Base-by-base conservation (phyloP, 2,797 vertebrate species). In the Helostoma temminkii region DNA sequence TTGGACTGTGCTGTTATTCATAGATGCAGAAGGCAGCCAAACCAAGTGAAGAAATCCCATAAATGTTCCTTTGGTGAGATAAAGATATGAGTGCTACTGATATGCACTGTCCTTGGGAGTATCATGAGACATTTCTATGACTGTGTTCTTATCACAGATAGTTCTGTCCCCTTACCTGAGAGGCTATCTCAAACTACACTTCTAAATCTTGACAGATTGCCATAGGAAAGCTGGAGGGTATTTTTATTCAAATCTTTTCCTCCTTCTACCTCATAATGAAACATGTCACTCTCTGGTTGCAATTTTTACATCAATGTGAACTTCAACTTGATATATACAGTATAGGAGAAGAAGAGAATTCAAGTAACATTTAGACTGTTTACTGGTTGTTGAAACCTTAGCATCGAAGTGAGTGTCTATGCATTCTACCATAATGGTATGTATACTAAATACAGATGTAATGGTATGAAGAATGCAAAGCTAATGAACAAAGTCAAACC, bases 171-270 rank as follows among this genome's bases (percentile, higher is more conserved):
- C 22, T 67, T 22, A 68, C 55, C 74, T 63, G 32, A 71, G 67
- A 77, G 69, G 72, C 82, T 85, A 89, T 88, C 81, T 72, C 63
- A 82, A 53, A 72, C 53, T 30, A 66, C 60, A 73, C 73, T 67
- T 66, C 58, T 66, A 69, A 74, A 84, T 87, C 83, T 80, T 4
- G 1, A 68, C 72, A 66, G 56, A 80, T 86, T 24, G 16, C 66
- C 46, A 22, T 16, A 65, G 71, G 63, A 80, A 25, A 63, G 63
- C 19, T 72, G 56, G 46, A 63, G 67, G 47, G 34, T 11, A 45
- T 45, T 74, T 76, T 74, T 66, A 73, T 67, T 83, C 18, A 69
- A 81, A 82, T 69, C 19, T 45, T 59, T 22, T 30, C 55, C n/a
- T 36, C 14, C 43, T 42, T 45, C n/a, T 14, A 57, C 34, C 22